These are phyloP conservation scores for Myzus persicae DNA, from an alignment of 1,140 invertebrate genomes.

Conservation along the genomic window DNA sequence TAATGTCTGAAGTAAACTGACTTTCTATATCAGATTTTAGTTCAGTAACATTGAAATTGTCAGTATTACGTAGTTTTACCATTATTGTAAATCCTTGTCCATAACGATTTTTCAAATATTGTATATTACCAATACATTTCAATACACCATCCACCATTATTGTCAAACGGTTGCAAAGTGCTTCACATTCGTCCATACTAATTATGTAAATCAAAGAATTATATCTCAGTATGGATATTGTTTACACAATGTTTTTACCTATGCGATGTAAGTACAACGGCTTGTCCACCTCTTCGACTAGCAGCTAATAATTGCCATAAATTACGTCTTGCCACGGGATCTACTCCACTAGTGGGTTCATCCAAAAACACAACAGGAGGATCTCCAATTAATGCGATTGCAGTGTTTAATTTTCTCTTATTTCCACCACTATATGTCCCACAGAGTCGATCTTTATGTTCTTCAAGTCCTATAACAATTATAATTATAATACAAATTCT, in stretches of 20 bases:
- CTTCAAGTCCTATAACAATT: slow-evolving; percentile 64
- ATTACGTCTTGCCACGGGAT: slow-evolving; percentile 77
- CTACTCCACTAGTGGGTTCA: slow-evolving; percentile 83
- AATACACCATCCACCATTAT: slow-evolving; percentile 86
- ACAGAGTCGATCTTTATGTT: slow-evolving; percentile 59
- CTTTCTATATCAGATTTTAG: slow-evolving; percentile 55
- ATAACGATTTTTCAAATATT: slow-evolving; percentile 66
- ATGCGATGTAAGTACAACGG: slow-evolving; percentile 61
- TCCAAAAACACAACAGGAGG: slow-evolving; percentile 88
- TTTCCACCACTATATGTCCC: slow-evolving; percentile 21
- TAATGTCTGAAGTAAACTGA: not conserved
- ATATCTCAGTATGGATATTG: not conserved
- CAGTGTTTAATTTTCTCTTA: no score
- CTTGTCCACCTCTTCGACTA: slow-evolving; percentile 65
- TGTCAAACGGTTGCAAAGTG: slow-evolving; percentile 81
- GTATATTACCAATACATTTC: slow-evolving; percentile 66
- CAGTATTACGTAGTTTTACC: slow-evolving; percentile 62
- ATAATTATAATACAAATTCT: not conserved
- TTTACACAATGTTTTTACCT: slow-evolving; percentile 49
- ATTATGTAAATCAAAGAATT: not conserved
- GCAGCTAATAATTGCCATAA: slow-evolving; percentile 79
- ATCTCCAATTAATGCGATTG: slow-evolving; percentile 72
- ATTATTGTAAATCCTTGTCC: slow-evolving; percentile 67
- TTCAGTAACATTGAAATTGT: not conserved
- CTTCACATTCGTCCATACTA: slow-evolving; percentile 73